Conservation (phyloP, 2,888 invertebrate species). For the Cactoblastis cactorum region DNA sequence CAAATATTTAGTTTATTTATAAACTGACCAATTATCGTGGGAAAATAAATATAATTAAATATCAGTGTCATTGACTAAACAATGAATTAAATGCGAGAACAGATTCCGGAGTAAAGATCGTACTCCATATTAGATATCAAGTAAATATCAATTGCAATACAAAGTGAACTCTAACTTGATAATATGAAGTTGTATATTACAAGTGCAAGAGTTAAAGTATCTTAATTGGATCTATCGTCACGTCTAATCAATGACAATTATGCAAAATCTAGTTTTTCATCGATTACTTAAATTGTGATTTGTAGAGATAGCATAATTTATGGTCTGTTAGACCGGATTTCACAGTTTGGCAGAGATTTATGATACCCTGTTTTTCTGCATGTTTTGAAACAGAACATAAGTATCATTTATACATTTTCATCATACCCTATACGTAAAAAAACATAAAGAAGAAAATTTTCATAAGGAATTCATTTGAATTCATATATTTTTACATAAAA, state of each 20-base stretch:
- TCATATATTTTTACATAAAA: too few relatives aligned
- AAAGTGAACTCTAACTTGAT: background rate
- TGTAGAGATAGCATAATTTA: constrained; percentile 1
- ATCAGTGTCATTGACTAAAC: background rate
- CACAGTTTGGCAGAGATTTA: constrained; percentile 4
- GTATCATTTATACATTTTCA: too few relatives aligned
- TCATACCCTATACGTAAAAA: too few relatives aligned
- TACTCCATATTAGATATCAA: too few relatives aligned
- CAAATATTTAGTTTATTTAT: background rate
- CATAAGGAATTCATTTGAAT: too few relatives aligned
- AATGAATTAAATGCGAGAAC: too few relatives aligned
- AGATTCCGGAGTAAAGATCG: too few relatives aligned
- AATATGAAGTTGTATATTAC: too few relatives aligned
- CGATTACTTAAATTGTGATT: constrained; percentile 10
- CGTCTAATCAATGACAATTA: background rate
- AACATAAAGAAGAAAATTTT: too few relatives aligned
- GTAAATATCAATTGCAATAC: too few relatives aligned
- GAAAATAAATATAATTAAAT: constrained; percentile 3
- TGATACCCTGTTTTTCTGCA: constrained; percentile 5
- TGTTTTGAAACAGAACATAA: too few relatives aligned
- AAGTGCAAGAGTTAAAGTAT: background rate
- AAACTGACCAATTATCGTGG: background rate
- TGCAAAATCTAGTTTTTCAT: constrained; percentile 4
- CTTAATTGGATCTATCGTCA: background rate
- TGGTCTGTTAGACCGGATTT: background rate